These are phyloP conservation scores for Entelurus aequoreus DNA, from an alignment of 2,113 vertebrate genomes.

Conservation along the genomic window DNA sequence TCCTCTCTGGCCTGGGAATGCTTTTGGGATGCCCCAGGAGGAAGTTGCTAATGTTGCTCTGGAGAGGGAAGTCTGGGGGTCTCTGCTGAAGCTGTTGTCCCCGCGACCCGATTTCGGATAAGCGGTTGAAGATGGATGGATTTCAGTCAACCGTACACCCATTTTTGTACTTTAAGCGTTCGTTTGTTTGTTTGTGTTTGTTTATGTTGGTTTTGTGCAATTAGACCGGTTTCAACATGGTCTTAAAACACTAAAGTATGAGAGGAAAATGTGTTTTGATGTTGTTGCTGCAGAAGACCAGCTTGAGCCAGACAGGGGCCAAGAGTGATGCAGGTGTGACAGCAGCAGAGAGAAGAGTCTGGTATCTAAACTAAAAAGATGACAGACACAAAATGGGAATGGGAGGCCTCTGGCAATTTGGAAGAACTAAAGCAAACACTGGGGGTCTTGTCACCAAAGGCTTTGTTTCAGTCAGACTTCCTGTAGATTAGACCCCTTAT, in stretches of 20 bases:
- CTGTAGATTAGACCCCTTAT: slow-evolving; percentile 35
- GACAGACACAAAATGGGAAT: slow-evolving; percentile 16
- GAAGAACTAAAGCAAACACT: slow-evolving; percentile 44
- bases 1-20: no score
- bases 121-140: no score
- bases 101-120: no score
- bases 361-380: slow-evolving; percentile 22
- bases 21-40: no score
- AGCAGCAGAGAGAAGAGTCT: slow-evolving; percentile 12
- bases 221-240: background rate
- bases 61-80: no score
- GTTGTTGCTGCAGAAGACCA: background rate
- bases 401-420: slow-evolving; percentile 29
- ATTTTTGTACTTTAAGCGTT: no score
- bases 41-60: no score
- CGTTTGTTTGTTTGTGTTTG: no score
- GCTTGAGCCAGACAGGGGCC: background rate
- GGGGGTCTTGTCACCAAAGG: slow-evolving; percentile 31
- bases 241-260: no score
- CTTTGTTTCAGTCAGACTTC: slow-evolving; percentile 27
- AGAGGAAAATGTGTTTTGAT: background rate
- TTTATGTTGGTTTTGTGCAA: no score
- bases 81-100: no score
- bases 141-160: no score
- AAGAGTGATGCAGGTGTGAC: slow-evolving; percentile 16